Conservation (phyloP, 2,888 invertebrate species). For the Idaea aversata region DNA sequence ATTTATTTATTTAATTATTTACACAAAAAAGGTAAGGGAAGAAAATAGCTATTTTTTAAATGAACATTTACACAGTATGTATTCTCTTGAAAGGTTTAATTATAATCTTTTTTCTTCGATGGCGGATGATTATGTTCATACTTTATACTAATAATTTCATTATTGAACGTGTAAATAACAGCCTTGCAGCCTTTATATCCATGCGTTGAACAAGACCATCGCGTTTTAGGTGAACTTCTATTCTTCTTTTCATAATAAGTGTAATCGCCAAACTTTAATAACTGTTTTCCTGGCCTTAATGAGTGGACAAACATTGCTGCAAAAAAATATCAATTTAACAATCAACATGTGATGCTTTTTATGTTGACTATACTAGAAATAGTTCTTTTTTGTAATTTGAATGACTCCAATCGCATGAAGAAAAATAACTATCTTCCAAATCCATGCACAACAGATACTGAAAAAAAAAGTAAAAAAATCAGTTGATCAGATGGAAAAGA, state of each 20-base stretch:
- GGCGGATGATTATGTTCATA: background rate
- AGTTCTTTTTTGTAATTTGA: no score
- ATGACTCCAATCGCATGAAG: no score
- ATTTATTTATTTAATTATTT: no score
- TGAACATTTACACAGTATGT: no score
- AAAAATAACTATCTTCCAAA: no score
- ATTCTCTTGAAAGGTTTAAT: background rate
- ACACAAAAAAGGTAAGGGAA: no score
- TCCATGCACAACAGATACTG: no score
- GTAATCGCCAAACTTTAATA: slow-evolving; percentile 13
- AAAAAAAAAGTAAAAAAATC: no score
- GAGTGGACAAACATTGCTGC: background rate
- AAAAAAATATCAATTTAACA: background rate
- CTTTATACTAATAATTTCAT: background rate
- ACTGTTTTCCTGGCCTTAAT: background rate
- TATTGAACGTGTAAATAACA: slow-evolving; percentile 9
- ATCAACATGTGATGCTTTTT: no score
- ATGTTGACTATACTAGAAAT: no score
- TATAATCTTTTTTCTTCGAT: background rate
- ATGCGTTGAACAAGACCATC: slow-evolving; percentile 17
- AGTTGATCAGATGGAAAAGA: no score
- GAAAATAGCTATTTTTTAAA: no score
- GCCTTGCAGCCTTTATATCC: slow-evolving; percentile 22
- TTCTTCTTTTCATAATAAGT: slow-evolving; percentile 20
- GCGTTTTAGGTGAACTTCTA: background rate